phyloP scores from a whole-genome alignment of 2,888 invertebrate species.

The Eupelmus urozonus region DNA sequence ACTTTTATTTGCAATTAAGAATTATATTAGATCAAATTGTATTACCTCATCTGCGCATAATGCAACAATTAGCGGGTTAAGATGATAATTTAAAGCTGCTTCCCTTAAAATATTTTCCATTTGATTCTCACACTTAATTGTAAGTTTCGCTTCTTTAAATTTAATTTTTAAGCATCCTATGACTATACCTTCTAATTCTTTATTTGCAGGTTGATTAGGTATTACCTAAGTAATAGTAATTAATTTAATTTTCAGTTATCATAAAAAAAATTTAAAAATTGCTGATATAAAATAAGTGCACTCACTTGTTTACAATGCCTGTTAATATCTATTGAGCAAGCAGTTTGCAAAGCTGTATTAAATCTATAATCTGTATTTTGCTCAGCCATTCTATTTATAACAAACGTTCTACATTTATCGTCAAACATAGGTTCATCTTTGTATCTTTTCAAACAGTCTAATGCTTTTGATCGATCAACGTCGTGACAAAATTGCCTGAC shows the following conservation, averaged over 20 bases:
- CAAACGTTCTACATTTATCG: conserved; percentile 88
- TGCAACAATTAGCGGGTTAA: conserved; percentile 91
- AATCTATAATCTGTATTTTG: conserved; percentile 94
- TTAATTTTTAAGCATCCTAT: conserved; percentile 90
- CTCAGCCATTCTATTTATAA: conserved; percentile 93
- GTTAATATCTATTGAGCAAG: conserved; percentile 90
- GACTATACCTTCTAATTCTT: conserved; percentile 90
- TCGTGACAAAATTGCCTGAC: conserved; percentile 90
- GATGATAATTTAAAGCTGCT: conserved; percentile 92
- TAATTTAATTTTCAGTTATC: neutral
- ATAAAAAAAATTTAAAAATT: conserved; percentile 70
- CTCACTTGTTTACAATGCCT: conserved; percentile 83
- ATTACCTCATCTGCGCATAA: conserved; percentile 85
- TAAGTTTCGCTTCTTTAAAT: conserved; percentile 86
- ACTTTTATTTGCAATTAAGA: conserved; percentile 17
- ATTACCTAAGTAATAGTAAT: conserved; percentile 61
- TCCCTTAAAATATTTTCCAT: conserved; percentile 90
- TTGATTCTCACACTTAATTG: conserved; percentile 88
- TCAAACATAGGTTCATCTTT: conserved; percentile 89
- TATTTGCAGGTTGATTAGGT: conserved; percentile 78
- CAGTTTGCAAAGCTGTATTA: conserved; percentile 89
- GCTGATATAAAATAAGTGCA: conserved; percentile 75
- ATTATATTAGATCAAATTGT: conserved; percentile 70
- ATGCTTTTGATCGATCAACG: conserved; percentile 82
- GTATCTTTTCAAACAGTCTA: conserved; percentile 88